Conservation (phyloP, 2,888 invertebrate genomes). For the Athrips mouffetella region DNA sequence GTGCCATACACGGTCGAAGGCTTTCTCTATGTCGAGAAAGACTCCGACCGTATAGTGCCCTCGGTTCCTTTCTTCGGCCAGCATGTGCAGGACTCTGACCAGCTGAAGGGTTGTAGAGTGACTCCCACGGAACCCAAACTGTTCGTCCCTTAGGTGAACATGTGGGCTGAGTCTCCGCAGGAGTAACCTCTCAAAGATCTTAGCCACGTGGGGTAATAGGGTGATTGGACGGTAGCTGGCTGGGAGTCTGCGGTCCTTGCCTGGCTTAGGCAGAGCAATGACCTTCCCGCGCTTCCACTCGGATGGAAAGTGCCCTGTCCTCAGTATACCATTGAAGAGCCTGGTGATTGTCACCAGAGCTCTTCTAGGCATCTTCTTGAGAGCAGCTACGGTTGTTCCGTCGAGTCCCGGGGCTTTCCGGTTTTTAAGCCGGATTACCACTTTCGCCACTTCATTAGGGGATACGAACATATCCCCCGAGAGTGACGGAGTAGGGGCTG, state of each 20-base stretch:
- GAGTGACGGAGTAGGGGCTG: too few species aligned
- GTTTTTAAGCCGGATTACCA: too few species aligned
- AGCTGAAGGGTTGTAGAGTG: constrained; percentile 32
- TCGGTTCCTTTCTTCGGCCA: constrained; percentile 14
- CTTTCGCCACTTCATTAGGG: too few species aligned
- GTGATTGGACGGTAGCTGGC: constrained; percentile 24
- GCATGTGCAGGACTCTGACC: constrained; percentile 26
- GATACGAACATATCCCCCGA: too few species aligned
- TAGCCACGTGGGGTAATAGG: background rate
- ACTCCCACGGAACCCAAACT: constrained; percentile 24
- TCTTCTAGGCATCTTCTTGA: constrained; percentile 20
- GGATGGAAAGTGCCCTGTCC: constrained; percentile 24
- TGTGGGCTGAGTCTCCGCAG: too few species aligned
- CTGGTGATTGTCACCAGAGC: constrained; percentile 17
- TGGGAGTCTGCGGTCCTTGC: too few species aligned
- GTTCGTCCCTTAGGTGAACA: constrained; percentile 19
- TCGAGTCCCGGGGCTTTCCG: constrained; percentile 24
- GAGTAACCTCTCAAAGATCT: constrained; percentile 1
- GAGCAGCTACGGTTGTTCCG: constrained; percentile 19
- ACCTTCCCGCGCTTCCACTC: too few species aligned
- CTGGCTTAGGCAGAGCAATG: too few species aligned
- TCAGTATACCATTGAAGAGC: constrained; percentile 24
- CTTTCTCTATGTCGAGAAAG: too few species aligned
- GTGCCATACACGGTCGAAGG: too few species aligned
- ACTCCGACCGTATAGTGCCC: constrained; percentile 5